Conservation (phyloP, 2,797 vertebrate species). For the Acridotheres tristis region DNA sequence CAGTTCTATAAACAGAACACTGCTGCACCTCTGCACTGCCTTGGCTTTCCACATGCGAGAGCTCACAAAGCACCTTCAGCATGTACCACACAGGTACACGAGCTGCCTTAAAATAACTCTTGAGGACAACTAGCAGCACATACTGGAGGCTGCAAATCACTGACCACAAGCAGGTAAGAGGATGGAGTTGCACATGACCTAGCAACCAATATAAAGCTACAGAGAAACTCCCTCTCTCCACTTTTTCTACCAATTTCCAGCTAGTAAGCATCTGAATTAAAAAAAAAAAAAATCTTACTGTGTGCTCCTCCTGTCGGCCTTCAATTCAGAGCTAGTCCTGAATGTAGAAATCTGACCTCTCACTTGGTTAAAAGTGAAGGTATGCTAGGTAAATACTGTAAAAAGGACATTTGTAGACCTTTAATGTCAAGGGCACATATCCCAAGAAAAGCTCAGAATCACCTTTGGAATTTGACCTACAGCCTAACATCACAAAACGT, state of each 20-base stretch:
- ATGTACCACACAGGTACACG: background rate
- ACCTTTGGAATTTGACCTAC: background rate
- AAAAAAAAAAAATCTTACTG: background rate
- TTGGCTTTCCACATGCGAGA: background rate
- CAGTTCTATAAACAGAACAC: conserved; percentile 40
- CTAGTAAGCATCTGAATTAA: background rate
- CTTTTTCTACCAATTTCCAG: background rate
- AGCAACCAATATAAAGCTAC: background rate
- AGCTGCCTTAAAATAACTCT: background rate
- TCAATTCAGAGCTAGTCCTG: background rate
- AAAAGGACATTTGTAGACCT: background rate
- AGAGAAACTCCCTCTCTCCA: background rate
- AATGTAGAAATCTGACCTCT: background rate
- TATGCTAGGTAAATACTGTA: background rate
- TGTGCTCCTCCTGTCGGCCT: background rate
- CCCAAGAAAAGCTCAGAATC: background rate
- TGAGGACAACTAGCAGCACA: background rate
- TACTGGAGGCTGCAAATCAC: background rate
- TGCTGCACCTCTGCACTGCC: background rate
- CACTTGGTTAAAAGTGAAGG: background rate
- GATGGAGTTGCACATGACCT: background rate
- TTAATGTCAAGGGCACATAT: background rate
- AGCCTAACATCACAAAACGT: background rate
- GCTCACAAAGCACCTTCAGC: background rate
- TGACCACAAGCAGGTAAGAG: background rate